These are phyloP conservation scores for Psettodes erumei DNA, from an alignment of 2,113 vertebrate genomes.

Conservation along the genomic window DNA sequence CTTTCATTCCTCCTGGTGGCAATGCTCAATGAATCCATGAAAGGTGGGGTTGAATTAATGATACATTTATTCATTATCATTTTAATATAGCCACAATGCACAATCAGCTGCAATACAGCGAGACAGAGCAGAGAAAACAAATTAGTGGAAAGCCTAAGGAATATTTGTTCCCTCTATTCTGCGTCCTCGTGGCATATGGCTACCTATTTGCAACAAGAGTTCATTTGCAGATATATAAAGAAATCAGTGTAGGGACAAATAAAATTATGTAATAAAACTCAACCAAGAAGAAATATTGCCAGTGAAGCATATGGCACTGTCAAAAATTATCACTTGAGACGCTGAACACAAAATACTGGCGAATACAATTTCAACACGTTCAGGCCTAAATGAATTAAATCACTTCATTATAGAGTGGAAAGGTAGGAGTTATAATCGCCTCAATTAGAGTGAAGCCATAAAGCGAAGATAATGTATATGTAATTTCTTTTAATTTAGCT, in stretches of 20 bases:
- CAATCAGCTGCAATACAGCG: slow-evolving; percentile 74
- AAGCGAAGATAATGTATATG: slow-evolving; percentile 86
- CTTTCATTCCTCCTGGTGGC: slow-evolving; percentile 68
- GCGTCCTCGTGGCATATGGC: slow-evolving; percentile 82
- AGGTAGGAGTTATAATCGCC: slow-evolving; percentile 86
- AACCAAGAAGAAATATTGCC: slow-evolving; percentile 83
- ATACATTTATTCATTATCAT: slow-evolving; percentile 80
- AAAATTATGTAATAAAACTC: slow-evolving; percentile 84
- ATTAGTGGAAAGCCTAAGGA: slow-evolving; percentile 79
- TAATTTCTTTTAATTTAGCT: slow-evolving; percentile 87
- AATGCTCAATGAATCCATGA: slow-evolving; percentile 55
- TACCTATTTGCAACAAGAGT: slow-evolving; percentile 81
- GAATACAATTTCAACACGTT: slow-evolving; percentile 80
- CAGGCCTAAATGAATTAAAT: slow-evolving; percentile 82
- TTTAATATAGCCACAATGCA: slow-evolving; percentile 79
- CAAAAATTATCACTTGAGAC: slow-evolving; percentile 81
- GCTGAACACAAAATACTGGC: slow-evolving; percentile 78
- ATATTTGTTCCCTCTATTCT: slow-evolving; percentile 69
- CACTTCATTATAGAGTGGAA: slow-evolving; percentile 84
- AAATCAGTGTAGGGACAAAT: slow-evolving; percentile 79
- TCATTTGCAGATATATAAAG: slow-evolving; percentile 80
- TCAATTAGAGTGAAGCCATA: slow-evolving; percentile 84
- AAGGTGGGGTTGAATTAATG: slow-evolving; percentile 67
- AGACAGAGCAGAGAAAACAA: slow-evolving; percentile 70
- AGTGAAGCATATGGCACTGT: slow-evolving; percentile 82